phyloP scores from a whole-genome alignment of 2,797 vertebrate genomes.

The Scolopax bukidnonensis region DNA sequence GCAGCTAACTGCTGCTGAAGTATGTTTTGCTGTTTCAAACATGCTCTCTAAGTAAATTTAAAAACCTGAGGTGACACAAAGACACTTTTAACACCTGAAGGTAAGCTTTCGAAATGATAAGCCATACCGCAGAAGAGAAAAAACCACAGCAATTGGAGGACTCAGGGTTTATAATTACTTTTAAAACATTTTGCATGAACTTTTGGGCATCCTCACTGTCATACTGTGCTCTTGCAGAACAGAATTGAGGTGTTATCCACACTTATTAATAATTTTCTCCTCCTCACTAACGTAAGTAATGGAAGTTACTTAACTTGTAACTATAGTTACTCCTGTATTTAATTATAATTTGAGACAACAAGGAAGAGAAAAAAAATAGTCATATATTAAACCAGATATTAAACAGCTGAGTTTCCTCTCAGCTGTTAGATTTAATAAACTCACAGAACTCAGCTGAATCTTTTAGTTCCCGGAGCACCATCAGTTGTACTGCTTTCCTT shows the following conservation, averaged over 20 bases:
- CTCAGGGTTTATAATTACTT: background rate
- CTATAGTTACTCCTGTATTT: background rate
- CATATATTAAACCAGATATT: background rate
- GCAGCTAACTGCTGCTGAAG: background rate
- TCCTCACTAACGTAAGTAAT: background rate
- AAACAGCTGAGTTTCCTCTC: background rate
- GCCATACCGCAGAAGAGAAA: background rate
- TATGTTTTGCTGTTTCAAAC: background rate
- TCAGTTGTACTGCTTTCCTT: conserved; percentile 8
- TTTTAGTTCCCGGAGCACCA: background rate
- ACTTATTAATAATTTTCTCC: background rate
- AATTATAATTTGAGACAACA: background rate
- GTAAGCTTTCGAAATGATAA: background rate
- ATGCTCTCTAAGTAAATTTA: background rate
- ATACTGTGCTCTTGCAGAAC: background rate
- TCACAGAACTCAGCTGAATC: background rate
- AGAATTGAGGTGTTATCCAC: background rate
- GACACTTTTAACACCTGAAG: background rate
- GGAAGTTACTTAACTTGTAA: background rate
- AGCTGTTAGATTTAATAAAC: background rate
- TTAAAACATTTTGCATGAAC: background rate
- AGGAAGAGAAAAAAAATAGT: background rate
- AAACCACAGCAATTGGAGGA: background rate
- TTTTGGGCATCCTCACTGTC: background rate
- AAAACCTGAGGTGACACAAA: conserved; percentile 2